Evolutionary conservation across 2,888 invertebrate genomes (phyloP).

Genomic region (Agrilus cyanescens): DNA sequence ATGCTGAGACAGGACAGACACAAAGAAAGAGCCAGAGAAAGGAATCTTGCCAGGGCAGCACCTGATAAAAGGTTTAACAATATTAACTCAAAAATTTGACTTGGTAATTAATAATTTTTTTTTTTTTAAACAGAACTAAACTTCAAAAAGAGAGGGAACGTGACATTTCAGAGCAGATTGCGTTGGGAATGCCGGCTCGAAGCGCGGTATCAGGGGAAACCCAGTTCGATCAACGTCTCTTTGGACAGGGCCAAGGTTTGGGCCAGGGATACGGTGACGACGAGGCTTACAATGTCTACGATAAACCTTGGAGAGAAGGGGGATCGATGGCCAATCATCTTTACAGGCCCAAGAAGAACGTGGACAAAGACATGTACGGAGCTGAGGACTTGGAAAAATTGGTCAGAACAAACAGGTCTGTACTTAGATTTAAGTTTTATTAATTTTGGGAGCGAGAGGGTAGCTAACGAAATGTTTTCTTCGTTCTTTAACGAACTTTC

Average conservation of each 20-base stretch:
- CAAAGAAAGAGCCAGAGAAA: constrained; percentile 82
- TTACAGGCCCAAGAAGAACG: constrained; percentile 76
- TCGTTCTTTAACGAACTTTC: constrained; percentile 4
- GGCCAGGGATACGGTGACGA: constrained; percentile 87
- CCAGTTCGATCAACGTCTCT: constrained; percentile 90
- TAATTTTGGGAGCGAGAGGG: too few relatives aligned
- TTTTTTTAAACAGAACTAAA: constrained; percentile 47
- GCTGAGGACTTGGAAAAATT: constrained; percentile 83
- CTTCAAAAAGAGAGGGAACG: constrained; percentile 84
- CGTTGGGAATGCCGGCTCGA: constrained; percentile 87
- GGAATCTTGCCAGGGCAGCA: constrained; percentile 86
- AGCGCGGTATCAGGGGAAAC: constrained; percentile 58
- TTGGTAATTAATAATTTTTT: background rate
- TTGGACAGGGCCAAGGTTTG: constrained; percentile 88
- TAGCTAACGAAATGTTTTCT: too few relatives aligned
- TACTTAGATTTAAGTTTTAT: background rate
- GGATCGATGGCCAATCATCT: constrained; percentile 79
- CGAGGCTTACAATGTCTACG: constrained; percentile 95
- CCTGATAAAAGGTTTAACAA: constrained; percentile 71
- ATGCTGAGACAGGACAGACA: constrained; percentile 79
- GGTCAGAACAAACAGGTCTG: constrained; percentile 69
- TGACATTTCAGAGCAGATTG: constrained; percentile 97
- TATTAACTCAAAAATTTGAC: too few relatives aligned
- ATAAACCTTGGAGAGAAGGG: constrained; percentile 93
- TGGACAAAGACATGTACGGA: constrained; percentile 84